Evolutionary conservation across 64 coral and sea anemone species (phyloP), one percentile per base, ranked within the genome.

Genomic region (Pocillopora verrucosa): DNA sequence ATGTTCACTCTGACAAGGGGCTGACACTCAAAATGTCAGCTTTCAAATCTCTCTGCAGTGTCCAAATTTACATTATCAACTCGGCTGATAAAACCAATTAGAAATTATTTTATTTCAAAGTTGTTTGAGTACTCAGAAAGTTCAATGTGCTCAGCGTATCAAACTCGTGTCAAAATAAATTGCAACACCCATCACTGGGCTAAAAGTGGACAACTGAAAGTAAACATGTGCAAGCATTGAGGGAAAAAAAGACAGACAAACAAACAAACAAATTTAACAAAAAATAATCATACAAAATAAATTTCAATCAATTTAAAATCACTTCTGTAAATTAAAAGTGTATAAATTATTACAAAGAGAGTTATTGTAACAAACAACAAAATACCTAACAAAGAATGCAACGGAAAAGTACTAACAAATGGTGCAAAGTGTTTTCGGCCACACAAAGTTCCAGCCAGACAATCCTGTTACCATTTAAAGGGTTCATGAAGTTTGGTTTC

Each of bases 361-460:
- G 59, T 22, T 10, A 68, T 22, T 68, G 24, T 25, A 70, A 70
- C 20, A 25, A 26, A 59, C 77, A 79, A 60, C 4, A 79, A 37
- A 17, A 41, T 67, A n/a, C 17, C 6, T 45, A 51, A 51, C 41
- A 51, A 51, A 51, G 41, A 51, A 51, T 51, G 41, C 41, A 51
- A 51, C 41, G 0, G 7, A 51, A 83, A 83, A 64, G 80, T 91
- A 91, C 90, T 91, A 91, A 91, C 90, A 91, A 91, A 74, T 84
- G 77, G 73, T 76, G 75, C 72, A 86, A 74, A 86, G 80, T 86
- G 69, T 76, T 91, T 91, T 84, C 90, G 90, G 57, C 90, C 90
- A 74, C 63, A 81, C 65, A 91, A 86, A 65, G 74, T 86, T 85
- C 90, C 90, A 86, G 86, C 90, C 36, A 19, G 37, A 65, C 19